These are phyloP conservation scores for Plebejus anna DNA, from an alignment of 2,888 invertebrate species.

Conservation along the genomic window DNA sequence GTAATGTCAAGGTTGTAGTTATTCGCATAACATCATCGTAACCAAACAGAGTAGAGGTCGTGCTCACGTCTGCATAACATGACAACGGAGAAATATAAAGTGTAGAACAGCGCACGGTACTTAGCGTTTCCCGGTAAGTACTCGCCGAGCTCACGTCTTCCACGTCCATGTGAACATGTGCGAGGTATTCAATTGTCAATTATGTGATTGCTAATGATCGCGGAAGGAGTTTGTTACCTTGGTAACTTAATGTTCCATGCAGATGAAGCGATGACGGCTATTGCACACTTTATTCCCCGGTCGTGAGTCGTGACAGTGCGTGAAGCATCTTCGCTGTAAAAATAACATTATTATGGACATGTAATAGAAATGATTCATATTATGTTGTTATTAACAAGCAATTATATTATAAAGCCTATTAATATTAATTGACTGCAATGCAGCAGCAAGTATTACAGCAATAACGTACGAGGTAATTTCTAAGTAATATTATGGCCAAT, in stretches of 20 bases:
- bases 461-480: background rate
- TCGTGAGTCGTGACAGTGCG: background rate
- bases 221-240: slow-evolving; percentile 39
- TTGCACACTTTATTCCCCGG: slow-evolving; percentile 3
- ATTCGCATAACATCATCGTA: slow-evolving; percentile 44
- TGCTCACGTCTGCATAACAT: slow-evolving; percentile 43
- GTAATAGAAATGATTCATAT: background rate
- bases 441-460: background rate
- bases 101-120: slow-evolving; percentile 16
- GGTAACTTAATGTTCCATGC: slow-evolving; percentile 36
- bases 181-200: slow-evolving; percentile 36
- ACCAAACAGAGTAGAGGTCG: slow-evolving; percentile 49
- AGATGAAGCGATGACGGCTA: slow-evolving; percentile 29
- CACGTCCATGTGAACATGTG: slow-evolving; percentile 33
- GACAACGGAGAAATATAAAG: slow-evolving; percentile 32
- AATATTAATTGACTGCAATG: slow-evolving; percentile 4
- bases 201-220: slow-evolving; percentile 35
- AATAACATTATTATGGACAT: background rate
- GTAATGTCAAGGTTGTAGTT: slow-evolving; percentile 51
- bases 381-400: background rate
- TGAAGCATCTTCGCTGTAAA: slow-evolving; percentile 7
- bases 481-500: background rate
- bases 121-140: slow-evolving; percentile 7
- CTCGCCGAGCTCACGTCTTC: slow-evolving; percentile 27
- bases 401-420: background rate